phyloP scores from a whole-genome alignment of 1,140 invertebrate genomes.

The Dendrolimus punctatus region DNA sequence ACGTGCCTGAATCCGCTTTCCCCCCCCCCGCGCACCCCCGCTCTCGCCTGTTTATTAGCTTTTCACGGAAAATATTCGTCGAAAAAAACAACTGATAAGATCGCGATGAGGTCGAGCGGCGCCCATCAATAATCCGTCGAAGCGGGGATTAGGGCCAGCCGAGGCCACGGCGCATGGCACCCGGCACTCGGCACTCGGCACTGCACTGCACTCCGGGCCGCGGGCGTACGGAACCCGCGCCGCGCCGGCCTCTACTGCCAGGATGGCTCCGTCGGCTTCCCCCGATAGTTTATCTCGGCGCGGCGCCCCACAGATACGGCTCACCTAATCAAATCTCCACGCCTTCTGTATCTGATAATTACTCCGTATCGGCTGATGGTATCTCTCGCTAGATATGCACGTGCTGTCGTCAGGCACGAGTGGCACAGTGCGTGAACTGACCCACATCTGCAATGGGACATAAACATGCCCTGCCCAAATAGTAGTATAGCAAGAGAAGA shows the following conservation, averaged over 20 bases:
- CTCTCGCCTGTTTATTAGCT: conserved; percentile 38
- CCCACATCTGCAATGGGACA: too few species aligned
- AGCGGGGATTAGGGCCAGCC: conserved; percentile 21
- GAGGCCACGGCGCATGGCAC: neutral
- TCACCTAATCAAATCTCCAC: conserved; percentile 62
- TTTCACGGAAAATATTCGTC: conserved; percentile 60
- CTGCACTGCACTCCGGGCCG: neutral
- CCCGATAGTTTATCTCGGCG: conserved; percentile 27
- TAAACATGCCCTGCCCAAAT: too few species aligned
- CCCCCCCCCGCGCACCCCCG: conserved; percentile 11
- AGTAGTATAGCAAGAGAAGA: too few species aligned
- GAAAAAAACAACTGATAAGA: conserved; percentile 67
- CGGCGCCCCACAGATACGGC: conserved; percentile 28
- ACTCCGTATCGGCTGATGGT: conserved; percentile 51
- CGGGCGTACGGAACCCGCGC: neutral
- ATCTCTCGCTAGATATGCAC: conserved; percentile 20
- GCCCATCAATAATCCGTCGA: conserved; percentile 60
- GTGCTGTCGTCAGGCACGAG: conserved; percentile 12
- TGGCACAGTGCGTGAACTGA: neutral
- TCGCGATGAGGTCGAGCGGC: conserved; percentile 55
- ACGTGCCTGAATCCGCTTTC: conserved; percentile 22
- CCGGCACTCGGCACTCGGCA: conserved; percentile 4
- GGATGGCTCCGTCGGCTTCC: neutral
- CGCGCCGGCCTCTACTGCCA: neutral
- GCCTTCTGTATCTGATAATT: conserved; percentile 62